Conservation (phyloP, 2,113 vertebrate genomes). For the Pampusana beccarii region DNA sequence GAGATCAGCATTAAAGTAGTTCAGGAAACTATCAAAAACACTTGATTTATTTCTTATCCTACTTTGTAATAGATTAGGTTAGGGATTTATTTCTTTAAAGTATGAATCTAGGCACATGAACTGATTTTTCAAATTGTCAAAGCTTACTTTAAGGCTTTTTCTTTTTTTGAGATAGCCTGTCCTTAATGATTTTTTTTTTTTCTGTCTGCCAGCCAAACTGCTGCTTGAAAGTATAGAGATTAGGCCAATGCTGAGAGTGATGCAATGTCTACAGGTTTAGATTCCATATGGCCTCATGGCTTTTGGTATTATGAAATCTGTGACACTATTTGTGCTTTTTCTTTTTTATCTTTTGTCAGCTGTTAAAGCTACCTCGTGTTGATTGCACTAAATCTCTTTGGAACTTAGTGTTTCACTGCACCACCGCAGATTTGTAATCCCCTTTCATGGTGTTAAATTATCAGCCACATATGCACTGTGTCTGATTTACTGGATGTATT, state of each 20-base stretch:
- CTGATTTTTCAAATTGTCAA: slow-evolving; percentile 33
- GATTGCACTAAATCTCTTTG: slow-evolving; percentile 19
- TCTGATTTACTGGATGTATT: neutral
- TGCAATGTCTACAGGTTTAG: neutral
- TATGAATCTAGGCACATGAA: neutral
- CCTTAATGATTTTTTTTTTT: neutral
- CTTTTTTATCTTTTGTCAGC: neutral
- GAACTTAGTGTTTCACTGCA: neutral
- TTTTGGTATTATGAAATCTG: neutral
- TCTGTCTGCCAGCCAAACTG: neutral
- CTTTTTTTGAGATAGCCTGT: neutral
- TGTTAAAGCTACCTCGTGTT: neutral
- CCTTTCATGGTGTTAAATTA: slow-evolving; percentile 36
- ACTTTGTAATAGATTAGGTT: slow-evolving; percentile 7
- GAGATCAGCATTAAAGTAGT: neutral
- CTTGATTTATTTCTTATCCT: slow-evolving; percentile 24
- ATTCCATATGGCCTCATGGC: neutral
- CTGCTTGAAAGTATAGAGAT: neutral
- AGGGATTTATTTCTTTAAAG: slow-evolving; percentile 26
- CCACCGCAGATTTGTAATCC: slow-evolving; percentile 9
- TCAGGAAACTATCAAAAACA: neutral
- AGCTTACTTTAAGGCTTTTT: neutral
- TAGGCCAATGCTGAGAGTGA: neutral
- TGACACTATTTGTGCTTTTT: neutral
- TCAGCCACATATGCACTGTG: neutral